Conservation (phyloP, 2,797 vertebrate species). For the Borostomias antarcticus region DNA sequence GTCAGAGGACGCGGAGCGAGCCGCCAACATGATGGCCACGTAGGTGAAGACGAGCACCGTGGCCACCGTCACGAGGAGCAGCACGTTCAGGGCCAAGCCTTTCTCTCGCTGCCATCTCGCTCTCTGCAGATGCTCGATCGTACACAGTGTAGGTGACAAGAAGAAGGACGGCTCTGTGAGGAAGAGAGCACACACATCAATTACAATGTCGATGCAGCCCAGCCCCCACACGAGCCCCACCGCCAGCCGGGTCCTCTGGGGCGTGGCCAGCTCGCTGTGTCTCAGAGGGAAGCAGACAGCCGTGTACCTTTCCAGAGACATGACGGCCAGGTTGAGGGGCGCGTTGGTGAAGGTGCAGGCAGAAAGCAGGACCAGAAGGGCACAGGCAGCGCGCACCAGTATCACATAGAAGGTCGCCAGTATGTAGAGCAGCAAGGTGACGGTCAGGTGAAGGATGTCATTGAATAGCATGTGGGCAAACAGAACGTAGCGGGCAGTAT, state of each 20-base stretch:
- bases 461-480: constrained; percentile 36
- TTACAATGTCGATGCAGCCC: constrained; percentile 26
- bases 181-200: constrained; percentile 36
- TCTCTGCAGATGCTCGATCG: constrained; percentile 20
- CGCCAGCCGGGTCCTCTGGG: constrained; percentile 10
- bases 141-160: constrained; percentile 22
- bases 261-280: constrained; percentile 40
- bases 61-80: constrained; percentile 16
- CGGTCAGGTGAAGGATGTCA: constrained; percentile 18
- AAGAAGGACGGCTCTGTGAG: constrained; percentile 30
- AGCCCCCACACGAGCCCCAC: constrained; percentile 38
- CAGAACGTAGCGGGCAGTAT: constrained; percentile 32
- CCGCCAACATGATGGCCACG: constrained; percentile 36
- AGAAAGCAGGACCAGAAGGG: constrained; percentile 25
- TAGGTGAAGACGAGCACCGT: constrained; percentile 34
- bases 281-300: constrained; percentile 52
- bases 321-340: constrained; percentile 42
- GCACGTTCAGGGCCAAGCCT: constrained; percentile 10
- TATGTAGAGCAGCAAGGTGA: constrained; percentile 3
- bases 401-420: neutral
- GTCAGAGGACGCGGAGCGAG: constrained; percentile 18
- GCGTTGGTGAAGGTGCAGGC: constrained; percentile 12
- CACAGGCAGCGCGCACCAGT: constrained; percentile 20
- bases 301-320: constrained; percentile 49
- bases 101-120: constrained; percentile 30